Evolutionary conservation across 2,888 invertebrate species (phyloP), one percentile per base, ranked within the genome.

Genomic region (Dryobota labecula): DNA sequence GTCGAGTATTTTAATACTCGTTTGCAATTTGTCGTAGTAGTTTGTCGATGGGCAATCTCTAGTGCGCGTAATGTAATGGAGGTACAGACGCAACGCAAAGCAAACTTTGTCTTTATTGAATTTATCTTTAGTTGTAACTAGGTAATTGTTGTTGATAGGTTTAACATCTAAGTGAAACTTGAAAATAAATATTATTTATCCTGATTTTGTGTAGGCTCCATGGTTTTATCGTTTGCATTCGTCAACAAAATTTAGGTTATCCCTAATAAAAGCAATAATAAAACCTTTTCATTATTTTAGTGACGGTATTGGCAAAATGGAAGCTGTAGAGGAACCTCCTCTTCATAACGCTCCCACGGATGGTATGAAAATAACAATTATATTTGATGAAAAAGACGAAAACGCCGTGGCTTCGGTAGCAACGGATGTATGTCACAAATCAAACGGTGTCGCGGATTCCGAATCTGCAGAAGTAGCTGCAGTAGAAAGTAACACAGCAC

Each of bases 381-480:
- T 79, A 41, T 84, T 80, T 73, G 88, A 88, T 73, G 89, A 90
- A 83, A 85, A 73, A 30, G 79, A 80, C 18, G 76, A 77, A 68
- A 85, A 77, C 60, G 77, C 76, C 60, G 85, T 84, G 60, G 83
- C 86, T 79, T 84, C 87, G 71, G 80, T 77, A 76, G 90, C 90
- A 80, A 85, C 86, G 74, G 89, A 93, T 87, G 89, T 90, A 73
- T 92, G 93, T 90, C 92, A 90, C 78, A 92, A 92, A 91, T 88
- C 94, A 73, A 95, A 95, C 86, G 95, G 95, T 84, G 90, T 93
- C 78, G 88, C 90, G 49, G 92, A 90, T 67, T 78, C 85, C 30
- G 87, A 88, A 72, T 81, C 83, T 78, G 83, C 80, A 67, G 83
- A 76, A 60, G 65, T 73, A 18, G 73, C 78, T 58, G 60, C 72